A percentile compares a stretch with the other conserved stretches of the same genome.
Conservation (phyloP, 2,113 vertebrate species). For the Aspiorhynchus laticeps region DNA sequence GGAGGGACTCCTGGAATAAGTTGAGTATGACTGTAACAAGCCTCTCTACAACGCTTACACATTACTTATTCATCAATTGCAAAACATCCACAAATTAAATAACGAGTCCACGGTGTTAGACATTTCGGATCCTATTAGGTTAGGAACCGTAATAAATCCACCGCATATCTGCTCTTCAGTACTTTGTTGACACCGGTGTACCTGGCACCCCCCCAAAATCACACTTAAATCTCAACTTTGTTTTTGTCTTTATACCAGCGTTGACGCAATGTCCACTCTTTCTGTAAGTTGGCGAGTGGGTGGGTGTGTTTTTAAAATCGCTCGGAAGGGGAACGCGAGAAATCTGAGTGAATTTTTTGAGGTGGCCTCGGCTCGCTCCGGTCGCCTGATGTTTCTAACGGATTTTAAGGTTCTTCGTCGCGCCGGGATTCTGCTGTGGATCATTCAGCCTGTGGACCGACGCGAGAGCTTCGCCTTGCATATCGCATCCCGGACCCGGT, state of each 20-base stretch:
- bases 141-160: slow-evolving; percentile 37
- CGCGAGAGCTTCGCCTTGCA: slow-evolving; percentile 15
- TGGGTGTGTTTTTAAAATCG: slow-evolving; percentile 37
- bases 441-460: slow-evolving; percentile 42
- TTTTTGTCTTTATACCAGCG: not conserved
- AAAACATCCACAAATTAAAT: slow-evolving; percentile 48
- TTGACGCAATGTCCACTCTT: slow-evolving; percentile 43
- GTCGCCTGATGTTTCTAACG: slow-evolving; percentile 31
- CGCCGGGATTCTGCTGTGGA: slow-evolving; percentile 50
- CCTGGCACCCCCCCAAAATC: slow-evolving; percentile 28
- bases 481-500: slow-evolving; percentile 60
- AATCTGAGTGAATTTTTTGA: slow-evolving; percentile 14
- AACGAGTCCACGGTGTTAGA: slow-evolving; percentile 35
- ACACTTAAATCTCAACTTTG: slow-evolving; percentile 34
- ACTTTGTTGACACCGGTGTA: slow-evolving; percentile 32
- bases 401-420: slow-evolving; percentile 46
- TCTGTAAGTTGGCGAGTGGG: slow-evolving; percentile 46
- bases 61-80: slow-evolving; percentile 70
- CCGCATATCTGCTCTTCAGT: slow-evolving; percentile 13
- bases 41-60: slow-evolving; percentile 56
- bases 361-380: slow-evolving; percentile 39
- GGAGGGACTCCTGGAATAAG: slow-evolving; percentile 82
- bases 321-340: slow-evolving; percentile 25
- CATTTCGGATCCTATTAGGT: slow-evolving; percentile 33
- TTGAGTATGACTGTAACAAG: slow-evolving; percentile 69